phyloP scores from a whole-genome alignment of 2,113 vertebrate species.

The Centropus unirufus region DNA sequence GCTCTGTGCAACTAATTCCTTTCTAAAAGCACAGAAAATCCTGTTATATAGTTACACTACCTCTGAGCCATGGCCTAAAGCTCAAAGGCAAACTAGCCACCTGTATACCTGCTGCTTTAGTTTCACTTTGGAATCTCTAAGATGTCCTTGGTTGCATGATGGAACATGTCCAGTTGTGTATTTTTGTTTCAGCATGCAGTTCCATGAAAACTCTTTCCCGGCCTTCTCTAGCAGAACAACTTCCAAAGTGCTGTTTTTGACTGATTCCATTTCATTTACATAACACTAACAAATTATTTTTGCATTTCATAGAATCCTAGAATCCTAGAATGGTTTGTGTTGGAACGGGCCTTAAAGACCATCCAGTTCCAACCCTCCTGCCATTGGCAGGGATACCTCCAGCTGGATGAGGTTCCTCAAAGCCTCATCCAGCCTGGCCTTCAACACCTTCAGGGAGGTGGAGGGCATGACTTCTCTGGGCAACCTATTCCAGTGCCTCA shows the following conservation, averaged over 20 bases:
- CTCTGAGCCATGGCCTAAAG: neutral
- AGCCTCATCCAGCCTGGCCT: too few relatives aligned
- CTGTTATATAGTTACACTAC: neutral
- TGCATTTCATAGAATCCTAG: neutral
- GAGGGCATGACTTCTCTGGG: too few relatives aligned
- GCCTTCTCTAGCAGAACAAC: neutral
- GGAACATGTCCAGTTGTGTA: rapidly evolving
- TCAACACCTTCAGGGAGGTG: too few relatives aligned
- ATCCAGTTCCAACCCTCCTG: too few relatives aligned
- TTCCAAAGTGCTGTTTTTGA: neutral
- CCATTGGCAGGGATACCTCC: too few relatives aligned
- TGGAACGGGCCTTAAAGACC: too few relatives aligned
- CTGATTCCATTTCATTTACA: neutral
- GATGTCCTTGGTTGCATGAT: neutral
- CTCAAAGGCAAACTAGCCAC: neutral
- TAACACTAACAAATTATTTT: neutral
- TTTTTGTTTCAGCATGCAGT: neutral
- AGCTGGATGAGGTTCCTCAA: too few relatives aligned
- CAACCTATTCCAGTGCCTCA: too few relatives aligned
- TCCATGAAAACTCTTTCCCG: neutral
- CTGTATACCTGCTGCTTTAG: neutral
- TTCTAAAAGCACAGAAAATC: neutral
- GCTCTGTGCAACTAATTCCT: neutral
- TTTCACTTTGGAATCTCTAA: neutral
- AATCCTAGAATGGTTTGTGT: too few relatives aligned